phyloP scores from a whole-genome alignment of 2,797 vertebrate genomes.

The Prunella strophiata region DNA sequence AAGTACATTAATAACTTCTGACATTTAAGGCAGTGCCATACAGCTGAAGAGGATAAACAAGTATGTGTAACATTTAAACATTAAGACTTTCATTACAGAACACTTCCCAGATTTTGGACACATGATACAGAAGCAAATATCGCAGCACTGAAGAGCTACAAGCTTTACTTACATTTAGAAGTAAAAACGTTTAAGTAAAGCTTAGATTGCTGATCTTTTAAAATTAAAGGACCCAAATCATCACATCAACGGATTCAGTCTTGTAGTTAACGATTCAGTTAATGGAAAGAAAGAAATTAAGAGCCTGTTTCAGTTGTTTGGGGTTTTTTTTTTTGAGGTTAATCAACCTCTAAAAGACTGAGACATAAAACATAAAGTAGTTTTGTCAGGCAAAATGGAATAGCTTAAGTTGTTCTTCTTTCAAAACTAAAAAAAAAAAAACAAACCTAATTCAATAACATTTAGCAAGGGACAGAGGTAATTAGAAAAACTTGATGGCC shows the following conservation, averaged over 20 bases:
- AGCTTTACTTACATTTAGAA: background rate
- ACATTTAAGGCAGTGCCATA: background rate
- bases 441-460: background rate
- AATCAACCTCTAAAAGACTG: background rate
- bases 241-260: background rate
- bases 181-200: background rate
- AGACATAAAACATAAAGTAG: background rate
- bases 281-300: background rate
- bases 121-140: background rate
- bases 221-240: background rate
- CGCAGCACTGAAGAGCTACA: background rate
- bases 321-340: background rate
- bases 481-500: background rate
- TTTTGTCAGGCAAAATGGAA: background rate
- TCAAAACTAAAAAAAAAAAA: background rate
- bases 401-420: background rate
- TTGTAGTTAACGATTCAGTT: background rate
- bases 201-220: background rate
- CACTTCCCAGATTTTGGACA: background rate
- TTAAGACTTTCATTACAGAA: background rate
- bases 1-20: conserved; percentile 17
- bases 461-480: background rate
- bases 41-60: conserved; percentile 29
- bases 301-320: background rate
- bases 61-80: background rate